Evolutionary conservation across 2,113 vertebrate species (phyloP).

Genomic region (Peucedramus taeniatus): DNA sequence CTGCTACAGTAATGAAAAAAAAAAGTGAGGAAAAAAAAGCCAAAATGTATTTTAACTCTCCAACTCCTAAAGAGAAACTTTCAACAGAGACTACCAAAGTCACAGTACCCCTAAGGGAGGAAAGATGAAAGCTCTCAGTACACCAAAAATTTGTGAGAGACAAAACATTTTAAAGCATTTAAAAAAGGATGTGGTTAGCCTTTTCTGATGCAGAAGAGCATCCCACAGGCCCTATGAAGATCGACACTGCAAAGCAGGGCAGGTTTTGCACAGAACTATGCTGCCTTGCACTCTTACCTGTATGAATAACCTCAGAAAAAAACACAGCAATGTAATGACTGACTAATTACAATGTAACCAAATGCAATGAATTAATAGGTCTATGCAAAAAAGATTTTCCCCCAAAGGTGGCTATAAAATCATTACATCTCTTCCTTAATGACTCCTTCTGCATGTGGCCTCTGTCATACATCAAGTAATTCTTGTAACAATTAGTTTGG

Average conservation of each 20-base stretch:
- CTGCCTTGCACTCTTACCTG: neutral
- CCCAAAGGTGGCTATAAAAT: neutral
- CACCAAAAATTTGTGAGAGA: neutral
- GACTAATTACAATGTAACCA: neutral
- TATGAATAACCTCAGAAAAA: neutral
- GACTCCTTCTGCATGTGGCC: neutral
- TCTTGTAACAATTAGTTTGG: neutral
- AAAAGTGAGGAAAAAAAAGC: neutral
- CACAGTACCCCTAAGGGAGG: fast-evolving
- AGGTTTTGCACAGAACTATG: neutral
- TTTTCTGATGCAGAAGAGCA: neutral
- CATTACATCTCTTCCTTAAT: neutral
- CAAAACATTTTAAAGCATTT: neutral
- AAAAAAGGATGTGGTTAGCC: neutral
- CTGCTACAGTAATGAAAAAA: neutral
- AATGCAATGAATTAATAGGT: neutral
- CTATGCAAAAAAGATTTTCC: neutral
- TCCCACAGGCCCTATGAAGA: neutral
- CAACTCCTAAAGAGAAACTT: neutral
- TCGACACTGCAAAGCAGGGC: neutral
- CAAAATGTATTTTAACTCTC: neutral
- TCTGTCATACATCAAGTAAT: neutral
- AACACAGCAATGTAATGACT: neutral
- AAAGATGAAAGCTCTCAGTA: neutral
- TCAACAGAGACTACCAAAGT: neutral